Evolutionary conservation across 2,113 vertebrate species (phyloP), one percentile per base, ranked within the genome.

Genomic region (Myxocyprinus asiaticus): DNA sequence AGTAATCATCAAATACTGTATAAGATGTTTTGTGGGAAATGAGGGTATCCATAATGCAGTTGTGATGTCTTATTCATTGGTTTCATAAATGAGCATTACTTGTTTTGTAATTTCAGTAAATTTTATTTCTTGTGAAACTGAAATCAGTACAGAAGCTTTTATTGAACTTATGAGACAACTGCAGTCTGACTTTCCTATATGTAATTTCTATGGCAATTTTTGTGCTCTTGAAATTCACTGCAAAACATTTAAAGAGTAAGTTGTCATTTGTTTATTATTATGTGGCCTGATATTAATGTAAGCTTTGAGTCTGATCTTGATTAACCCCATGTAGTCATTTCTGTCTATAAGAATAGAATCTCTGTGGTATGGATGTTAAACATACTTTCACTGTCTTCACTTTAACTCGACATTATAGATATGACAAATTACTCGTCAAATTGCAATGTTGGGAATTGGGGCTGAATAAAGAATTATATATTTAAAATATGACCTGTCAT

Each of bases 311-410:
- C 14, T 67, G 33, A 73, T 67, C 44, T 76, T 3, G 61, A 75
- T 66, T 84, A 84, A 81, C 76, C 12, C 48, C n/a, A 17, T 75
- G 44, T 61, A 80, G 78, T 9, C 42, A 12, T 12, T 44, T 53
- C 9, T 61, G n/a, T 58, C 15, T 72, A 3, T 48, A 42, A 33
- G 22, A 33, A 33, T 79, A 62, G 48, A 50, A 58, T 71, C 6
- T 61, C 73, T 77, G 58, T 69, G 14, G 43, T 78, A 70, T 81
- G 55, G 79, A 66, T 79, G 70, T 76, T 61, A 15, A 55, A 61
- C 65, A 84, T 58, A 47, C 61, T 74, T 67, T 81, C 71, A 81
- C 81, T 78, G 53, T 78, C 69, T 72, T 85, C 79, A 81, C 76
- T 83, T 85, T 81, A 76, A 63, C 44, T 65, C 68, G 47, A 65